phyloP scores from a whole-genome alignment of 35 echinoderm and acorn worm species.

The Holothuria glaberrima region DNA sequence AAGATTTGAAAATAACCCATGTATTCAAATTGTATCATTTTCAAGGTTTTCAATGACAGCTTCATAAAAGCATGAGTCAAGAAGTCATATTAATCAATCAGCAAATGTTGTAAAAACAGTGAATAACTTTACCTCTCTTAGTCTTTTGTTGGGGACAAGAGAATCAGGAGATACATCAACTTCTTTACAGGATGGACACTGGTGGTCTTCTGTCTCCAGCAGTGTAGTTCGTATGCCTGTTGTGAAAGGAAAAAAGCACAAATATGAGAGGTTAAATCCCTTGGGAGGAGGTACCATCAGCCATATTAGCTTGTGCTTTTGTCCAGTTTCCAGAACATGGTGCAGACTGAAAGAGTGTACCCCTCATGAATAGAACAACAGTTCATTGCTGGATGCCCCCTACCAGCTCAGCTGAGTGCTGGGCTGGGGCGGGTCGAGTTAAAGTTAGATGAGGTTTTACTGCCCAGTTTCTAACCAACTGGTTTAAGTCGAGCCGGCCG shows the following conservation, averaged over 20 bases:
- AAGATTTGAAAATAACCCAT: too few relatives aligned
- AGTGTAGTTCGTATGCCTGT: conserved; percentile 87
- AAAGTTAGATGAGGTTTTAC: too few relatives aligned
- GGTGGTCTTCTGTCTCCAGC: conserved; percentile 93
- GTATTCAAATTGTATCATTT: background rate
- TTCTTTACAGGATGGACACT: conserved; percentile 91
- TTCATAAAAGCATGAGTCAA: background rate
- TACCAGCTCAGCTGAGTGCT: too few relatives aligned
- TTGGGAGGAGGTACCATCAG: too few relatives aligned
- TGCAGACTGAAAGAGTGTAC: too few relatives aligned
- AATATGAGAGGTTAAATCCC: background rate
- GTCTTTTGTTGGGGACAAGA: conserved; percentile 86
- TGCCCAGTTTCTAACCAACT: too few relatives aligned
- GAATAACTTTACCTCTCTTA: conserved; percentile 79
- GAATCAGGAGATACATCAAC: conserved; percentile 95
- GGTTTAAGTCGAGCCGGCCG: too few relatives aligned
- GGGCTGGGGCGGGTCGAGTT: too few relatives aligned
- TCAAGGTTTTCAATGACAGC: background rate
- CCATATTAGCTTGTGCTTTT: too few relatives aligned
- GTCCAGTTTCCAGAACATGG: too few relatives aligned
- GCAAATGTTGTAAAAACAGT: background rate
- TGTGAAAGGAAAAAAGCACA: conserved; percentile 10
- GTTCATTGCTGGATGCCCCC: too few relatives aligned
- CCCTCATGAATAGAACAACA: too few relatives aligned
- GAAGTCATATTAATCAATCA: background rate